Conservation (phyloP, 2,888 invertebrate species). For the Noctua comes region DNA sequence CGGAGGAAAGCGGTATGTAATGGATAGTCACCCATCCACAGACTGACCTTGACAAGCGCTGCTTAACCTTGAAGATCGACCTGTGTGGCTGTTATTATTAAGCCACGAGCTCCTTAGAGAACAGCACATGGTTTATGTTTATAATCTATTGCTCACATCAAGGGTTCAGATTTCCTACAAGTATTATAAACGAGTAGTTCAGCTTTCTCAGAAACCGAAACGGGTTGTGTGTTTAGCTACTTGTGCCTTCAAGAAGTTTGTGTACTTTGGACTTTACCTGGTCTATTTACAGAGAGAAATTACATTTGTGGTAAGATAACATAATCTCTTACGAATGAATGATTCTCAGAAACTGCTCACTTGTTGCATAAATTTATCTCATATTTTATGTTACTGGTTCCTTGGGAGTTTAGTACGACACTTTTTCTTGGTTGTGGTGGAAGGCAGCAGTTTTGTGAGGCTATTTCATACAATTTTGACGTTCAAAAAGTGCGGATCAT, state of each 20-base stretch:
- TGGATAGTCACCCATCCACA: neutral
- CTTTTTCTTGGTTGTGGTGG: neutral
- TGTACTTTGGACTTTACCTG: slow-evolving; percentile 8
- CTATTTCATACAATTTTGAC: neutral
- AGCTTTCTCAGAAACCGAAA: neutral
- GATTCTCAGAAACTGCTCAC: slow-evolving; percentile 7
- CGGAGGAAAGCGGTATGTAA: neutral
- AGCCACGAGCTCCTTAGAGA: neutral
- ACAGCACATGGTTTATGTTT: neutral
- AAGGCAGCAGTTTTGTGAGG: neutral
- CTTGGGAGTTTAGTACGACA: neutral
- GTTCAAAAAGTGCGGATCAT: neutral
- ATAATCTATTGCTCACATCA: neutral
- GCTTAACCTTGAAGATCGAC: neutral
- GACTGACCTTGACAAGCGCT: neutral
- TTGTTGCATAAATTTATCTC: neutral
- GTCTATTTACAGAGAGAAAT: slow-evolving; percentile 5
- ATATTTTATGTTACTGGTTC: neutral
- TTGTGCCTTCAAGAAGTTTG: neutral
- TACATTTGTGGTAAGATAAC: neutral
- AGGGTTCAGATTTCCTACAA: neutral
- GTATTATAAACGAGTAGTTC: too few species aligned
- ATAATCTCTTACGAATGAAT: neutral
- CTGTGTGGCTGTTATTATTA: neutral
- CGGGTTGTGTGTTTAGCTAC: neutral